Evolutionary conservation across 2,113 vertebrate genomes (phyloP).

Genomic region (Tetrax tetrax): DNA sequence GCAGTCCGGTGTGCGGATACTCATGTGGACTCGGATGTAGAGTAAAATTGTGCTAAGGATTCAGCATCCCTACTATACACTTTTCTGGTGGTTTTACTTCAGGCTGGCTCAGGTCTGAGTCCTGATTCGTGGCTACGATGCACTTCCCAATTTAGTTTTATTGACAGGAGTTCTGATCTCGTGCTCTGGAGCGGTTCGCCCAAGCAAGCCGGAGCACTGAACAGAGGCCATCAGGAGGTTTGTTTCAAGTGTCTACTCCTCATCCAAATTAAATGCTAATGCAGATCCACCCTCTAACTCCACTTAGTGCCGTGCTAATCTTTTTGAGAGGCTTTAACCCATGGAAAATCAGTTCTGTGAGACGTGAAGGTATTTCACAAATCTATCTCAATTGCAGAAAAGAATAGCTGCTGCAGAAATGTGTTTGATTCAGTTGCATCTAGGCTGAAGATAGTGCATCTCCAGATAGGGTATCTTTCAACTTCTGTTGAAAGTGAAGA

Average conservation of each 20-base stretch:
- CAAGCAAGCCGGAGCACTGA: accelerated
- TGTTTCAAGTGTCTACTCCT: background rate
- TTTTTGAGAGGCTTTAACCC: background rate
- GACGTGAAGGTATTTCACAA: background rate
- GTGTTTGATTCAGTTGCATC: background rate
- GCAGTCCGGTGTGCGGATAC: background rate
- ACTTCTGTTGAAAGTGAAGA: background rate
- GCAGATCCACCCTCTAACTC: background rate
- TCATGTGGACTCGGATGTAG: background rate
- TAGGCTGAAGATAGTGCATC: background rate
- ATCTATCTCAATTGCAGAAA: background rate
- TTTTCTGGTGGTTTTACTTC: background rate
- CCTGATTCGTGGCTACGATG: accelerated
- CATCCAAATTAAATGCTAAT: background rate
- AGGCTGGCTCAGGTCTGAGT: background rate
- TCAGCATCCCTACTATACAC: background rate
- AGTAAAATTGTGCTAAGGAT: background rate
- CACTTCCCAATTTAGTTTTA: background rate
- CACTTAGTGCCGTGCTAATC: background rate
- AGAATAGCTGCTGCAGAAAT: background rate
- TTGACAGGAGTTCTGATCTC: background rate
- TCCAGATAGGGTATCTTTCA: background rate
- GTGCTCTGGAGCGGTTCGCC: accelerated
- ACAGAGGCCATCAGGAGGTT: background rate
- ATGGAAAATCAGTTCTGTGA: background rate